Percentiles rank a stretch among this genome's conserved stretches.
Evolutionary conservation across 1,140 invertebrate species (phyloP).

Genomic region (Sarcophaga bullata): DNA sequence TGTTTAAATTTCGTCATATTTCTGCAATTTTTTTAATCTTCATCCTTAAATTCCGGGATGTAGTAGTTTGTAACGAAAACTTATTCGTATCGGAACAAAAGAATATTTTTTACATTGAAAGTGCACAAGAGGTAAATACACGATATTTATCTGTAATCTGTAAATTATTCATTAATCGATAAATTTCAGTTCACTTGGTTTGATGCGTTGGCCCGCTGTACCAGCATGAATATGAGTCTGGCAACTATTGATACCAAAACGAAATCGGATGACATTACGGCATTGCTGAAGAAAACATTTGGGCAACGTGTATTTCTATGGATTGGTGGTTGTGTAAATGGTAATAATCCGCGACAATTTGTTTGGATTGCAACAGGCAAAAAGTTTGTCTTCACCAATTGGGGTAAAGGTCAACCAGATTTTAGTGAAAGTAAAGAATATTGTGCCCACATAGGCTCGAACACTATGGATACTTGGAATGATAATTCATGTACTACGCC

Average conservation of each 20-base stretch:
- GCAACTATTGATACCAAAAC: background rate
- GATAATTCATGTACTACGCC: background rate
- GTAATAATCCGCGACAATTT: background rate
- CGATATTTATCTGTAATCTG: background rate
- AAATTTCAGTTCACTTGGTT: background rate
- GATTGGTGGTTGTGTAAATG: background rate
- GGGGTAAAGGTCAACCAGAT: background rate
- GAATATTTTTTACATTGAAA: background rate
- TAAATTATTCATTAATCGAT: background rate
- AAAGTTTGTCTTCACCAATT: background rate
- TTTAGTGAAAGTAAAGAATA: slow-evolving; percentile 3
- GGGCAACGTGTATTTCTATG: background rate
- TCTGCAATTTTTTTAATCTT: background rate
- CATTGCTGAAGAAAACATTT: background rate
- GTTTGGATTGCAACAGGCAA: background rate
- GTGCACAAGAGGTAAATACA: background rate
- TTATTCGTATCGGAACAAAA: background rate
- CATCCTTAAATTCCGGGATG: background rate
- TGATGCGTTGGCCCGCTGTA: background rate
- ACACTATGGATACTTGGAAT: background rate
- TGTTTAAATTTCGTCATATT: too few species aligned
- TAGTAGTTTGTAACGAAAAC: background rate
- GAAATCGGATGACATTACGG: background rate
- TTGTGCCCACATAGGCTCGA: slow-evolving; percentile 15
- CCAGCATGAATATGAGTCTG: background rate